A percentile compares a stretch with the other conserved stretches of the same genome.
Evolutionary conservation across 2,113 vertebrate genomes (phyloP).

Genomic region (Okapia johnstoni): DNA sequence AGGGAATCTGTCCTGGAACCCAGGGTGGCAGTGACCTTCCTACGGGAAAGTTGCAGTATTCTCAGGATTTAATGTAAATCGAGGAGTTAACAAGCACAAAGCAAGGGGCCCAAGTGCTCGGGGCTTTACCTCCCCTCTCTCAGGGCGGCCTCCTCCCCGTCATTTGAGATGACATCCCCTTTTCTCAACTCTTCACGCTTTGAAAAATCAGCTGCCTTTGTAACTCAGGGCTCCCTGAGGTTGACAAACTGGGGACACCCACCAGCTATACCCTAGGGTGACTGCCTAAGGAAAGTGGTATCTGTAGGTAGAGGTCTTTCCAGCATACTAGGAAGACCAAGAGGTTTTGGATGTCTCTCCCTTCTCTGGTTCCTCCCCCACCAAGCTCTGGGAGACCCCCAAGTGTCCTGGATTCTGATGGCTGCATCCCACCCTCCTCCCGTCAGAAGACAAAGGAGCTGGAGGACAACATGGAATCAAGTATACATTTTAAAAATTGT

Average conservation of each 20-base stretch:
- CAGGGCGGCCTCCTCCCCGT: background rate
- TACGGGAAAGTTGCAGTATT: background rate
- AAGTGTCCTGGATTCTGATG: background rate
- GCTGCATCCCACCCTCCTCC: background rate
- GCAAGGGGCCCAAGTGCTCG: background rate
- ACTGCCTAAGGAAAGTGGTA: background rate
- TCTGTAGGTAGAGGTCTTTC: background rate
- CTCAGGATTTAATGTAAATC: background rate
- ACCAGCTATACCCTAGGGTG: background rate
- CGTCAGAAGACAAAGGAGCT: slow-evolving; percentile 53
- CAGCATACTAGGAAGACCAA: no score
- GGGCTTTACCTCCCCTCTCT: background rate
- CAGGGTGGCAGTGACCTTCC: background rate
- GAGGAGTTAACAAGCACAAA: background rate
- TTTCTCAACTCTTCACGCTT: background rate
- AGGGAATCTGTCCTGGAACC: background rate
- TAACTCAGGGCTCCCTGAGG: background rate
- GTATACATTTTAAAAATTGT: slow-evolving; percentile 81
- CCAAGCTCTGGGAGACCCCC: background rate
- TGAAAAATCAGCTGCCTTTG: background rate
- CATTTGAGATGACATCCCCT: background rate
- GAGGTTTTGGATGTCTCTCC: background rate
- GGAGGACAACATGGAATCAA: slow-evolving; percentile 67
- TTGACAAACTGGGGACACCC: background rate
- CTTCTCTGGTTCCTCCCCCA: background rate